Evolutionary conservation across 2,888 invertebrate genomes (phyloP), one percentile per base, ranked within the genome.

Genomic region (Lepidocyrtoides sp.): DNA sequence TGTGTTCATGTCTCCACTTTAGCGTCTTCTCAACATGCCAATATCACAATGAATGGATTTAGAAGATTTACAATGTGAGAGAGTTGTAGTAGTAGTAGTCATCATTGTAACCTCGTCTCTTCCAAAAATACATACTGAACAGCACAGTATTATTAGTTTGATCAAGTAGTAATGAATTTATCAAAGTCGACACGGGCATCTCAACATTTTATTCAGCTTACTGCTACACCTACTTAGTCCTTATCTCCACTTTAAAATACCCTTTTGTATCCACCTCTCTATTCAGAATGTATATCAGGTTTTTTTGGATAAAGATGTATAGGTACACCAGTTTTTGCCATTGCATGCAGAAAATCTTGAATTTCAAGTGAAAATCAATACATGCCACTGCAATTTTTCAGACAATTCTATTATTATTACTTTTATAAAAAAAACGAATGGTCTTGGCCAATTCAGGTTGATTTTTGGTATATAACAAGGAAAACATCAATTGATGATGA

Each of bases 291-390:
- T 23, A 44, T 20, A 20, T 72, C 44, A 17, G 41, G 72, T 41
- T 72, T 72, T 0, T n/a, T n/a, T n/a, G n/a, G n/a, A n/a, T n/a
- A n/a, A n/a, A n/a, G n/a, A 66, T 66, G 7, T 10, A 10, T 41
- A 44, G 72, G 23, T 69, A 69, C 36, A 44, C 57, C 10, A 26
- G 63, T 63, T 72, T 17, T 14, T 48, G 29, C 51, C 1, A 8
- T 75, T 48, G 51, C 75, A 75, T 75, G 51, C 75, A 75, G n/a
- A 72, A 44, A 72, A 72, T 44, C 44, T 72, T 5, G 72, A 10
- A 72, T 44, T 72, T 72, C 72, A 72, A 72, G 72, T 44, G 41
- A 41, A 72, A 72, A 72, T 44, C 32, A 72, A 72, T 72, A 23
- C 44, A 72, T 44, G 72, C 23, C n/a, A 72, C 41, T 72, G 44